Evolutionary conservation across 1,140 invertebrate species (phyloP).

Genomic region (Cyrtorhinus lividipennis): DNA sequence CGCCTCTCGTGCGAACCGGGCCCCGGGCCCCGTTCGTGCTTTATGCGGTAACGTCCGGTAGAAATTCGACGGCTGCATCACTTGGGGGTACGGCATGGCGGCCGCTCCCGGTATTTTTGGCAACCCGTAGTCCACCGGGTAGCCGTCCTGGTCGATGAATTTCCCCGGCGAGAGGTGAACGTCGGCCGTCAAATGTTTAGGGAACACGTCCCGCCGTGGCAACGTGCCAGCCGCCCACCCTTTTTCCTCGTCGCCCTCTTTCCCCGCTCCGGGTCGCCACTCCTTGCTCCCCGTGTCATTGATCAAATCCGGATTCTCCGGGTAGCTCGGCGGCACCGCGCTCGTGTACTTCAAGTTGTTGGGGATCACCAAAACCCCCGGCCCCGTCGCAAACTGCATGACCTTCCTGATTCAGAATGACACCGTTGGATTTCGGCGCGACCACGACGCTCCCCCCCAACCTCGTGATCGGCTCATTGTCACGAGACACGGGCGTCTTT

Average conservation of each 20-base stretch:
- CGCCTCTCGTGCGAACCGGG: slow-evolving; percentile 47
- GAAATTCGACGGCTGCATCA: slow-evolving; percentile 35
- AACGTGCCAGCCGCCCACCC: slow-evolving; percentile 24
- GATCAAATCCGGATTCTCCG: slow-evolving; percentile 58
- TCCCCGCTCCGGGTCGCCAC: slow-evolving; percentile 32
- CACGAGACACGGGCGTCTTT: slow-evolving; percentile 23
- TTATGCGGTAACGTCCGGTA: slow-evolving; percentile 56
- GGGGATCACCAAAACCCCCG: slow-evolving; percentile 27
- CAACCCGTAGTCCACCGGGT: slow-evolving; percentile 62
- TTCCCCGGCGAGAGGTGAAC: slow-evolving; percentile 49
- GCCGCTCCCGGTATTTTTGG: slow-evolving; percentile 38
- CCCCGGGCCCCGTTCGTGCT: slow-evolving; percentile 39
- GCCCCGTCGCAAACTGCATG: slow-evolving; percentile 25
- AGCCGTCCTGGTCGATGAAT: slow-evolving; percentile 56
- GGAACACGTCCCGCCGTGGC: slow-evolving; percentile 20
- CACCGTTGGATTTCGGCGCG: slow-evolving; percentile 25
- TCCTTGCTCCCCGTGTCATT: slow-evolving; percentile 55
- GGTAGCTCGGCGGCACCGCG: slow-evolving; percentile 31
- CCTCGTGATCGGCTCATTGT: slow-evolving; percentile 21
- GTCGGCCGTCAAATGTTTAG: slow-evolving; percentile 42
- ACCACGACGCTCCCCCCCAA: slow-evolving; percentile 13
- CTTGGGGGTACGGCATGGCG: slow-evolving; percentile 29
- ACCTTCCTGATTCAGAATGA: slow-evolving; percentile 28
- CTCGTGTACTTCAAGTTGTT: slow-evolving; percentile 26
- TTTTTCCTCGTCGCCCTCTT: slow-evolving; percentile 30